Evolutionary conservation across 2,113 vertebrate species (phyloP).

Genomic region (Beaufortia kweichowensis): DNA sequence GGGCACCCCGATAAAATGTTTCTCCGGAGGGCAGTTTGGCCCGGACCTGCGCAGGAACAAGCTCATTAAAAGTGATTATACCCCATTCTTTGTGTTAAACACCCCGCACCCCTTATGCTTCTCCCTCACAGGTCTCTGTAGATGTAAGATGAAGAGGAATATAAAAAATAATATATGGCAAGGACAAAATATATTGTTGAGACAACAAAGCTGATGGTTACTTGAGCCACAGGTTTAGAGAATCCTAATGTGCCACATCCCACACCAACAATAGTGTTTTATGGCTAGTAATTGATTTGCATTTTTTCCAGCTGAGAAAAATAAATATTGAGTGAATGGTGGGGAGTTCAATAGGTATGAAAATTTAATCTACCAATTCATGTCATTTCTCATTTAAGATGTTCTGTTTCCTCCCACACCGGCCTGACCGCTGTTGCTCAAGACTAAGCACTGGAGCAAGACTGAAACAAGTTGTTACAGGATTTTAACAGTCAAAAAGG

Average conservation of each 20-base stretch:
- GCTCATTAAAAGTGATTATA: constrained; percentile 79
- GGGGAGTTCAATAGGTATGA: constrained; percentile 28
- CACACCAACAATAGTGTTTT: background rate
- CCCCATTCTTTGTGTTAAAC: constrained; percentile 69
- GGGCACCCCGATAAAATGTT: constrained; percentile 70
- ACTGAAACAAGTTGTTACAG: constrained; percentile 54
- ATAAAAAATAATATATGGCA: too few species aligned
- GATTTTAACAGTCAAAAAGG: constrained; percentile 58
- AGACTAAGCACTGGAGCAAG: constrained; percentile 52
- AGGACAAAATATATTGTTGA: too few species aligned
- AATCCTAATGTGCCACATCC: too few species aligned
- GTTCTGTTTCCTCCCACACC: constrained; percentile 39
- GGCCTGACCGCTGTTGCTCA: constrained; percentile 45
- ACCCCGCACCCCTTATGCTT: constrained; percentile 56
- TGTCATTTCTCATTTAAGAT: constrained; percentile 26
- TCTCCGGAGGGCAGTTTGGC: constrained; percentile 66
- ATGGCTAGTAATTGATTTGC: background rate
- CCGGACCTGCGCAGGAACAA: constrained; percentile 73
- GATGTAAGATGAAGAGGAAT: constrained; percentile 3
- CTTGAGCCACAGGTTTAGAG: too few species aligned
- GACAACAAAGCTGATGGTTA: too few species aligned
- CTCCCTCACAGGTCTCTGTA: constrained; percentile 38
- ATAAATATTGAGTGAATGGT: constrained; percentile 9
- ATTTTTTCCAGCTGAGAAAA: constrained; percentile 14
- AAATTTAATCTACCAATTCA: constrained; percentile 30